Percentiles rank a stretch among this genome's conserved stretches.
Conservation (phyloP, 2,797 vertebrate species). For the Spinus olivaceus region DNA sequence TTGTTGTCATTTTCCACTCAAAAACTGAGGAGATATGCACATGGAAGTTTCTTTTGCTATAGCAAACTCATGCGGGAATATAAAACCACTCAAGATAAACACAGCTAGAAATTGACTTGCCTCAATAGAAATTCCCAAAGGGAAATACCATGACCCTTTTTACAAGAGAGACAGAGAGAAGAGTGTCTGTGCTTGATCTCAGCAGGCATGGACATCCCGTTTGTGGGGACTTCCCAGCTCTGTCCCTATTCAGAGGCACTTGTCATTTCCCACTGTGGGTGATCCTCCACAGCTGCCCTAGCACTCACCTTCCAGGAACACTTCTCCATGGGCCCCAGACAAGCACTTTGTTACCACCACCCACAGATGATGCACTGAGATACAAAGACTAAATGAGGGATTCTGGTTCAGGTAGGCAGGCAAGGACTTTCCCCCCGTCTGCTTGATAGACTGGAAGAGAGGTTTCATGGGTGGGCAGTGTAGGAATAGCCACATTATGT, state of each 20-base stretch:
- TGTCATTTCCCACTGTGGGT: neutral
- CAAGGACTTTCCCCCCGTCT: neutral
- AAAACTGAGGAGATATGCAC: neutral
- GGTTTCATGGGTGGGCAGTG: neutral
- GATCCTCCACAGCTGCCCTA: neutral
- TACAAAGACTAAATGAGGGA: neutral
- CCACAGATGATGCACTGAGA: neutral
- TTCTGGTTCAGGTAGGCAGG: neutral
- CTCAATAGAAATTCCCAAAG: neutral
- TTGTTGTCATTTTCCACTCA: neutral
- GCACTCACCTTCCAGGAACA: conserved; percentile 28
- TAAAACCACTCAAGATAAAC: conserved; percentile 38
- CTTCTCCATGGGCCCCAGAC: neutral
- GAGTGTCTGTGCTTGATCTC: neutral
- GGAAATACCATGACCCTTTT: neutral
- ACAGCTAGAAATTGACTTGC: neutral
- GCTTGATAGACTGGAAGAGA: neutral
- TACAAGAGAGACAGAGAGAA: neutral
- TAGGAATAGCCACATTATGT: neutral
- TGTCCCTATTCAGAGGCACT: neutral
- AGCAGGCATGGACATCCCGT: neutral
- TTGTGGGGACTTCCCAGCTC: conserved; percentile 2
- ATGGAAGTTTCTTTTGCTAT: neutral
- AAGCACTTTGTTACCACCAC: neutral
- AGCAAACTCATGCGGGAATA: neutral